Base-by-base conservation (phyloP, 1,140 invertebrate genomes). In the Trichonephila clavata region DNA sequence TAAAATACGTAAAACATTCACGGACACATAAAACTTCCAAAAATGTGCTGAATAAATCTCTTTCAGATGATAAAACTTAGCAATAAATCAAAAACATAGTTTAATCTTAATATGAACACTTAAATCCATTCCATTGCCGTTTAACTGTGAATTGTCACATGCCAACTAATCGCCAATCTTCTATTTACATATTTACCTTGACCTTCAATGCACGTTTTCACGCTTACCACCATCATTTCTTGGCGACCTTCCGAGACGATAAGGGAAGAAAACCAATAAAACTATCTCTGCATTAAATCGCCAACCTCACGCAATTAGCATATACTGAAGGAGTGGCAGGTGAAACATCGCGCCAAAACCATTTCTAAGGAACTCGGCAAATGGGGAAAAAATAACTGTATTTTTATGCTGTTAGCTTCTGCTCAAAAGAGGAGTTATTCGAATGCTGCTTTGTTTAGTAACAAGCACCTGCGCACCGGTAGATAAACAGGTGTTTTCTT, bases 401-500 rank as follows among this genome's bases (percentile, higher is more conserved):
- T 50, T 50, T 50, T 7, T 50, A 50, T 50, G 50, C 50, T 50
- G 50, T 50, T 50, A 50, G 21, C 65, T 68, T 68, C 24, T 68
- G 65, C 10, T 1, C n/a, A 68, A 14, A 24, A 71, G 27, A 71
- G 21, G 27, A 77, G 18, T 5, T 39, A 16, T 32, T 77, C 71
- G 7, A 77, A 27, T 77, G 68, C 16, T 68, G 10, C 24, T 68
- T 68, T 68, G 65, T 68, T 68, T 68, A 68, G 65, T 3, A 39
- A 39, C 27, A 77, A 77, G 50, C 71, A 77, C 71, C 71, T 77
- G 71, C 71, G 24, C 13, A 16, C 71, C 24, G 18, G 24, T 77
- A 32, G 71, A 77, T 39, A 77, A 77, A 77, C 71, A 77, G 71
- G 71, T 77, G 71, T 77, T 39, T 18, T 77, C 71, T 32, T 77